phyloP scores from a whole-genome alignment of 30 jellyfish, hydroid and myxozoan genomes.

The Pelagia noctiluca region DNA sequence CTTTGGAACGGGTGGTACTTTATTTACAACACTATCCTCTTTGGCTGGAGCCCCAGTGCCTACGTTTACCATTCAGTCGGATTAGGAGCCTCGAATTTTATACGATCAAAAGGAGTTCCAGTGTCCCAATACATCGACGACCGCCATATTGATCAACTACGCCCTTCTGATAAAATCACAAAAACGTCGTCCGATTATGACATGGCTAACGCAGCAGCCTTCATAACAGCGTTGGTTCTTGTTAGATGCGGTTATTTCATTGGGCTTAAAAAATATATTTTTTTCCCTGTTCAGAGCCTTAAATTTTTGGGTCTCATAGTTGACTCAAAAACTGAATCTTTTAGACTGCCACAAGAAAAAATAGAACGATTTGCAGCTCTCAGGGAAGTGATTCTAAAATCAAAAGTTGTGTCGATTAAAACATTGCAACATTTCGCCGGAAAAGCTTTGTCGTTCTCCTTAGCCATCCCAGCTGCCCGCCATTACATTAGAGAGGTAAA shows the following conservation, averaged over 20 bases:
- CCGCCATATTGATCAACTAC: conserved; percentile 10
- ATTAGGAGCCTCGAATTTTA: conserved; percentile 6
- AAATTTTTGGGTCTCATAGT: not conserved
- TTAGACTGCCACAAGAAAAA: not conserved
- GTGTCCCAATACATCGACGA: conserved; percentile 18
- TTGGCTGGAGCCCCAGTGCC: not conserved
- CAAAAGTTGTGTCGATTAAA: not conserved
- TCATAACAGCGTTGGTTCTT: no score
- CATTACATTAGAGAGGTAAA: not conserved
- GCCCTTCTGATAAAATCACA: not conserved
- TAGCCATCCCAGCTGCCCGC: conserved; percentile 13
- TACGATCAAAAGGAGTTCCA: conserved; percentile 22
- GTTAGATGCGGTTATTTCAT: no score
- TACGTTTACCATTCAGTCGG: conserved; percentile 8
- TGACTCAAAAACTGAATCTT: not conserved
- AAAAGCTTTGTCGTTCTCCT: conserved; percentile 9
- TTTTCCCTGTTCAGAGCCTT: conserved; percentile 8
- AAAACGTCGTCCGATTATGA: not conserved
- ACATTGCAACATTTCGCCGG: conserved; percentile 8
- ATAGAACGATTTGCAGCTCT: not conserved
- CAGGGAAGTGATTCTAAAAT: not conserved
- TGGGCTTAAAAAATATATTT: no score
- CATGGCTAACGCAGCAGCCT: not conserved
- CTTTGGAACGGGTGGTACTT: conserved; percentile 16
- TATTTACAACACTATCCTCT: conserved; percentile 3